A percentile compares a stretch with the other conserved stretches of the same genome.
These are phyloP conservation scores for Heliconius congener DNA, from an alignment of 1,140 invertebrate species.

Conservation along the genomic window DNA sequence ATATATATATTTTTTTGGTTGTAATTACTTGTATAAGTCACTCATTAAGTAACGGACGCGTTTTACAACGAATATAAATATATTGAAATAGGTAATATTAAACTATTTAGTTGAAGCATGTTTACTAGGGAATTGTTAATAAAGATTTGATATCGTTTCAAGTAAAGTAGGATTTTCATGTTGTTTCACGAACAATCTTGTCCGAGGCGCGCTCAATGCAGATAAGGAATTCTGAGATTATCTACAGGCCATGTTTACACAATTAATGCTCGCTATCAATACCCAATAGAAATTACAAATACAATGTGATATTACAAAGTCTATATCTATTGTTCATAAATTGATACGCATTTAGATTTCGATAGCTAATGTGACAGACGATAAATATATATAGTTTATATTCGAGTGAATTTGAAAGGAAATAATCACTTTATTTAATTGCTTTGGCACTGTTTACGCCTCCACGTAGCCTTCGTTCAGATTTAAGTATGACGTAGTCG, in stretches of 20 bases:
- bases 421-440: constrained; percentile 76
- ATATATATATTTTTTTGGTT: too few relatives aligned
- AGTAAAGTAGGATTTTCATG: constrained; percentile 13
- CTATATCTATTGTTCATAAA: constrained; percentile 38
- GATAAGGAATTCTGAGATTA: constrained; percentile 28
- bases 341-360: constrained; percentile 41
- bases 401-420: constrained; percentile 62
- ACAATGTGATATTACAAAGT: constrained; percentile 35
- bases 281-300: constrained; percentile 24
- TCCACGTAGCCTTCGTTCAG: constrained; percentile 72
- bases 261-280: constrained; percentile 30
- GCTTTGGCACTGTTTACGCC: constrained; percentile 65
- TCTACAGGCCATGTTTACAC: constrained; percentile 35
- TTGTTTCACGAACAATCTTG: constrained; percentile 14
- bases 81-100: not conserved
- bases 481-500: constrained; percentile 71
- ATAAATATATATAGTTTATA: constrained; percentile 48
- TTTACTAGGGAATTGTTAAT: not conserved
- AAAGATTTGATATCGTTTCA: not conserved
- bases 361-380: constrained; percentile 41
- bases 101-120: not conserved
- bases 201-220: constrained; percentile 18
- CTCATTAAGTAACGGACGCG: too few relatives aligned
- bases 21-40: too few relatives aligned
- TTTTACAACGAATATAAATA: not conserved